These are phyloP conservation scores for Labeo rohita DNA, from an alignment of 2,113 vertebrate species.

Conservation along the genomic window DNA sequence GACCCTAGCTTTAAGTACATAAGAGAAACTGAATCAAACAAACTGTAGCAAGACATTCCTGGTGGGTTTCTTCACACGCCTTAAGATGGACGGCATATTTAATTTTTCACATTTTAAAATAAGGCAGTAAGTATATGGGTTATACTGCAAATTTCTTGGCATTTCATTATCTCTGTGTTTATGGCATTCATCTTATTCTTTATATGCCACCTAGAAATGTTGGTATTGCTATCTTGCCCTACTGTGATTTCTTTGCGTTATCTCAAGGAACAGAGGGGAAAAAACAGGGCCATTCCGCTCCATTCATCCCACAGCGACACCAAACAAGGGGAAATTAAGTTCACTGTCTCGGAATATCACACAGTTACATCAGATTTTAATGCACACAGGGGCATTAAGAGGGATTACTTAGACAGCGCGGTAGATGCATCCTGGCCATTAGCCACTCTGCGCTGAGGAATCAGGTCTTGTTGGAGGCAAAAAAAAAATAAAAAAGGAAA, in stretches of 20 bases:
- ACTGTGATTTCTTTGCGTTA: constrained; percentile 12
- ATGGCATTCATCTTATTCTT: background rate
- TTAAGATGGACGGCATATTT: background rate
- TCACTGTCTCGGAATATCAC: constrained; percentile 37
- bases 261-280: constrained; percentile 9
- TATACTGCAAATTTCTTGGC: background rate
- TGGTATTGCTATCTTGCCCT: background rate
- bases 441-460: constrained; percentile 46
- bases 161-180: background rate
- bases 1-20: too few species aligned
- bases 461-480: constrained; percentile 7
- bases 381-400: constrained; percentile 63
- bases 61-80: background rate
- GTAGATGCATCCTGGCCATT: constrained; percentile 48
- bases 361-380: constrained; percentile 55
- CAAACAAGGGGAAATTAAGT: constrained; percentile 32
- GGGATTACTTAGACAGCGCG: constrained; percentile 60
- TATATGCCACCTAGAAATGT: constrained; percentile 11
- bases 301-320: background rate
- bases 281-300: background rate
- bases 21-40: background rate
- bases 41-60: background rate
- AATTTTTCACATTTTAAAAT: background rate
- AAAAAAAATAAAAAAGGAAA: constrained; percentile 54
- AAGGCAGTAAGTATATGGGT: background rate